Conservation (phyloP, 2,113 vertebrate species). For the Ictidomys tridecemlineatus region DNA sequence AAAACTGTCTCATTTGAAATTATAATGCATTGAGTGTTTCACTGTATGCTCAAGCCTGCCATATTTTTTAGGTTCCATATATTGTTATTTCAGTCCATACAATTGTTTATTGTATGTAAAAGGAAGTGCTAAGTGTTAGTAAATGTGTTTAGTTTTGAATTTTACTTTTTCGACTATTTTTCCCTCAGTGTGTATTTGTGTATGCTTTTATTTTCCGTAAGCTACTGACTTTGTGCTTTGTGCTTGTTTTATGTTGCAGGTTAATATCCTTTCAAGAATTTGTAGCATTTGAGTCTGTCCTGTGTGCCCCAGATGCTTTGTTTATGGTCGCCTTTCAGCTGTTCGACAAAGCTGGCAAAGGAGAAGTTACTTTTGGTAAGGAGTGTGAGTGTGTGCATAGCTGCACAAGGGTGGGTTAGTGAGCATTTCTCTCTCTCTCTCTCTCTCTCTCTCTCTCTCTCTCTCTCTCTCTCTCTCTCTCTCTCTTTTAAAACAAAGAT, state of each 20-base stretch:
- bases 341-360: conserved; percentile 94
- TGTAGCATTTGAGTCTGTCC: conserved; percentile 93
- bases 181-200: not conserved
- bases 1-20: conserved; percentile 20
- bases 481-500: not conserved
- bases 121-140: not conserved
- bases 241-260: conserved; percentile 84
- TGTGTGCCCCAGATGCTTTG: conserved; percentile 93
- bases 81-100: not conserved
- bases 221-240: conserved; percentile 62
- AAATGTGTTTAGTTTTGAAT: not conserved
- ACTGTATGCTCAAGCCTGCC: not conserved
- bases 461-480: not conserved
- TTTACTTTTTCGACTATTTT: conserved; percentile 15
- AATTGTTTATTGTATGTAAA: not conserved
- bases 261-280: conserved; percentile 96
- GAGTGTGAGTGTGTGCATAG: not conserved
- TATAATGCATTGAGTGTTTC: not conserved
- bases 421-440: not conserved
- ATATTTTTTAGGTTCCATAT: not conserved
- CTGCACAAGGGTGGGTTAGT: not conserved
- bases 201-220: conserved; percentile 65
- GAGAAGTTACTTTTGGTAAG: conserved; percentile 93
- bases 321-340: conserved; percentile 95
- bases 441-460: no score